Conservation (phyloP, 2,888 invertebrate species). For the Prosapia bicincta region DNA sequence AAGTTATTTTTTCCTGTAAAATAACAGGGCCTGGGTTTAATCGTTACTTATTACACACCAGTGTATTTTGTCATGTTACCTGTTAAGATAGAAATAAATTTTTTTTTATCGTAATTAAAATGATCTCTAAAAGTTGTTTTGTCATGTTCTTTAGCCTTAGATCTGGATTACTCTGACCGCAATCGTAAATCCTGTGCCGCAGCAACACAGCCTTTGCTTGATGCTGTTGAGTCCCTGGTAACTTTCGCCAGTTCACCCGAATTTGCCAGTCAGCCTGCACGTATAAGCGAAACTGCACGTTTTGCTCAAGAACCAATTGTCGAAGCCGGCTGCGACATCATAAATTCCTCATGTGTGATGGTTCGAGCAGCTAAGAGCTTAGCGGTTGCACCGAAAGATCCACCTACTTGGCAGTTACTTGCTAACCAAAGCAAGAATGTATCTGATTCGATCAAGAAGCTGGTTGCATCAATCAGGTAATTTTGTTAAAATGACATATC, state of each 20-base stretch:
- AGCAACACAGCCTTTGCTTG: constrained; percentile 80
- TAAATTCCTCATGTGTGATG: constrained; percentile 87
- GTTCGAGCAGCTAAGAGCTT: constrained; percentile 86
- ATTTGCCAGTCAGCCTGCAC: constrained; percentile 89
- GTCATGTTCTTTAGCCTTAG: constrained; percentile 44
- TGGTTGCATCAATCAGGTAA: constrained; percentile 85
- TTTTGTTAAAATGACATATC: no score
- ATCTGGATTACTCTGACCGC: constrained; percentile 67
- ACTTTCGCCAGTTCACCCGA: constrained; percentile 93
- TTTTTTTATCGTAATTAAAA: no score
- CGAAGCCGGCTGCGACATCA: constrained; percentile 71
- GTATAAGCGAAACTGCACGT: constrained; percentile 80
- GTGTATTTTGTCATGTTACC: no score
- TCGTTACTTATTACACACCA: no score
- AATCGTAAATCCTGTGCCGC: constrained; percentile 68
- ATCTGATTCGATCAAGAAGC: constrained; percentile 92
- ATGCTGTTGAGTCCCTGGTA: constrained; percentile 88
- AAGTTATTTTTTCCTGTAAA: no score
- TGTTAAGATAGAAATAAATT: no score
- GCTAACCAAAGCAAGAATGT: constrained; percentile 93
- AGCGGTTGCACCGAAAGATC: constrained; percentile 85
- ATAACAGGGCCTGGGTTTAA: no score
- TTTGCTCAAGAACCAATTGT: constrained; percentile 85
- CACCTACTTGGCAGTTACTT: constrained; percentile 90
- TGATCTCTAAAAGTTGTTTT: no score